phyloP scores from a whole-genome alignment of 2,888 invertebrate species.

The Odontocolon sp. region DNA sequence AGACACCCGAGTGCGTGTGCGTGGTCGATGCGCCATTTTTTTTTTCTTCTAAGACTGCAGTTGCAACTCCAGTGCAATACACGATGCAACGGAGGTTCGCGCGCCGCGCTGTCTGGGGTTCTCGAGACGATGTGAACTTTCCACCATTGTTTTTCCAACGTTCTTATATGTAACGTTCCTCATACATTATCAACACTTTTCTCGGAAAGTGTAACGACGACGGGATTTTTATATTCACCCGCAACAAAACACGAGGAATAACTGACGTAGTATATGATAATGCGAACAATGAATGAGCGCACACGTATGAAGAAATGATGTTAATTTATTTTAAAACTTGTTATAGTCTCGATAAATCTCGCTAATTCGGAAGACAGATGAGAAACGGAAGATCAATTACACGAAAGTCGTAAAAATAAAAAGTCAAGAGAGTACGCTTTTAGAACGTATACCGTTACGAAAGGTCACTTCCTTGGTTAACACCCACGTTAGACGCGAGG shows the following conservation, averaged over 20 bases:
- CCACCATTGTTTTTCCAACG: constrained; percentile 55
- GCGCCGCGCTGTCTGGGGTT: constrained; percentile 62
- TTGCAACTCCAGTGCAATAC: constrained; percentile 23
- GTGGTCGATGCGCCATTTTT: constrained; percentile 60
- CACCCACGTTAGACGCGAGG: constrained; percentile 43
- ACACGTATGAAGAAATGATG: not conserved
- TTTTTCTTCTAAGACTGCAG: constrained; percentile 30
- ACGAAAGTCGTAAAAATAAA: not conserved
- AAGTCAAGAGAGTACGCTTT: constrained; percentile 26
- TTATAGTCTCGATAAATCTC: constrained; percentile 38
- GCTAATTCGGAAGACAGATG: constrained; percentile 46
- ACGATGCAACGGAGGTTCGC: constrained; percentile 43
- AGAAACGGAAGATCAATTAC: constrained; percentile 40
- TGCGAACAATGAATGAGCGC: constrained; percentile 5
- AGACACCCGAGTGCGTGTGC: constrained; percentile 50
- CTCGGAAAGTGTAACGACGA: constrained; percentile 52
- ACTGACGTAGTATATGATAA: constrained; percentile 32
- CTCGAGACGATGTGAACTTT: constrained; percentile 58
- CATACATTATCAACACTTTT: constrained; percentile 29
- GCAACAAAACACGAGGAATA: constrained; percentile 41
- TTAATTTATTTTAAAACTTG: not conserved
- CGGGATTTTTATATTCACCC: constrained; percentile 9
- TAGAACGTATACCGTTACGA: constrained; percentile 54
- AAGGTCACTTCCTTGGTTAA: constrained; percentile 48
- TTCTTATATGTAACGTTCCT: constrained; percentile 21